Percentiles rank a stretch among this genome's conserved stretches.
These are phyloP conservation scores for Limnephilus lunatus DNA, from an alignment of 2,888 invertebrate genomes.

Conservation along the genomic window DNA sequence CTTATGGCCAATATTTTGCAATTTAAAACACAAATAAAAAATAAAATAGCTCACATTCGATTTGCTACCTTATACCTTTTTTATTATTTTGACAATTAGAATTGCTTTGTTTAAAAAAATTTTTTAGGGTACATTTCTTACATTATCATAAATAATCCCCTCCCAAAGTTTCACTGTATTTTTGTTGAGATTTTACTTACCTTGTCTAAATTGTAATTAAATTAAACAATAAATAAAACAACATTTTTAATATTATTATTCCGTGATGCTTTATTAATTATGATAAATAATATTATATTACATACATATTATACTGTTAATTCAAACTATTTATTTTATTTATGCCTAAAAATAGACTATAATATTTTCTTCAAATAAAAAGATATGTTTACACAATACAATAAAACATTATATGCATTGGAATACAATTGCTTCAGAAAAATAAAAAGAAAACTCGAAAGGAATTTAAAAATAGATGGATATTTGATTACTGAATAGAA, in stretches of 20 bases:
- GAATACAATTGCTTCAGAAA: not conserved
- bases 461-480: not conserved
- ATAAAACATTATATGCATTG: not conserved
- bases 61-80: too few relatives aligned
- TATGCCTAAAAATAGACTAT: slow-evolving; percentile 26
- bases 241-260: not conserved
- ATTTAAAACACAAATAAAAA: too few relatives aligned
- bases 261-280: slow-evolving; percentile 14
- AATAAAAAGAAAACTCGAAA: not conserved
- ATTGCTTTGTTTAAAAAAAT: too few relatives aligned
- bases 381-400: slow-evolving; percentile 8
- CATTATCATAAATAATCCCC: too few relatives aligned
- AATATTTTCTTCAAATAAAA: not conserved
- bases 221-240: not conserved
- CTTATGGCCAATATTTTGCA: too few relatives aligned
- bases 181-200: too few relatives aligned
- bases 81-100: too few relatives aligned
- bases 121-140: too few relatives aligned
- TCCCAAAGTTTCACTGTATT: too few relatives aligned
- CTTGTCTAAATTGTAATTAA: not conserved
- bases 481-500: not conserved
- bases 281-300: slow-evolving; percentile 17
- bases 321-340: not conserved
- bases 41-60: too few relatives aligned
- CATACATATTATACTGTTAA: not conserved